A percentile compares a stretch with the other conserved stretches of the same genome.
Conservation (phyloP, 1,140 invertebrate genomes). For the Schlechtendalia chinensis region DNA sequence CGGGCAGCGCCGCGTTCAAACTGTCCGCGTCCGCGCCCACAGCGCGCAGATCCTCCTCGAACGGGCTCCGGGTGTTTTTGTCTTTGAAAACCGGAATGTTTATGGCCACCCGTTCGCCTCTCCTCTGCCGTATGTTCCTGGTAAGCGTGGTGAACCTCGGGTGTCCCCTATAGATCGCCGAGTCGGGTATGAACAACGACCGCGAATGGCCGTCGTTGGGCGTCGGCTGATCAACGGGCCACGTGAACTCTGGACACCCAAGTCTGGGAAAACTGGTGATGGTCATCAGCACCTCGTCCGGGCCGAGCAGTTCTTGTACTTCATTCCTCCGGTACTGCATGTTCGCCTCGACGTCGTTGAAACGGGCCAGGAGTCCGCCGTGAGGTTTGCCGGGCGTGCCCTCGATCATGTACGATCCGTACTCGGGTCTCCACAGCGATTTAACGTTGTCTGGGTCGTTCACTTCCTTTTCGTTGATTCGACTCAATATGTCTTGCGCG, state of each 20-base stretch:
- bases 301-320: slow-evolving; percentile 71
- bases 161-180: slow-evolving; percentile 90
- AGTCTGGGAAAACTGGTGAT: slow-evolving; percentile 91
- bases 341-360: slow-evolving; percentile 97
- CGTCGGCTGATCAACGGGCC: slow-evolving; percentile 69
- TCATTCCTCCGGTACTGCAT: slow-evolving; percentile 90
- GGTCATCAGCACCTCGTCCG: slow-evolving; percentile 83
- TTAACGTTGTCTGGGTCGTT: slow-evolving; percentile 76
- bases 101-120: slow-evolving; percentile 93
- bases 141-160: slow-evolving; percentile 94
- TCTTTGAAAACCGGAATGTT: slow-evolving; percentile 94
- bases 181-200: slow-evolving; percentile 94
- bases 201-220: slow-evolving; percentile 73
- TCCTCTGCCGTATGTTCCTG: slow-evolving; percentile 84
- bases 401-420: slow-evolving; percentile 98
- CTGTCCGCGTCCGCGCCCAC: slow-evolving; percentile 71
- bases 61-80: slow-evolving; percentile 71
- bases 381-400: slow-evolving; percentile 99
- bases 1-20: slow-evolving; percentile 66
- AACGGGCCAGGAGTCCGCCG: slow-evolving; percentile 88
- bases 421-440: slow-evolving; percentile 95
- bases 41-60: slow-evolving; percentile 67
- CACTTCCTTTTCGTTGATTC: slow-evolving; percentile 79
- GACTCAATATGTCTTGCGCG: slow-evolving; percentile 74
- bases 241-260: slow-evolving; percentile 86